Conservation (phyloP, 2,113 vertebrate genomes). For the Alligator mississippiensis region DNA sequence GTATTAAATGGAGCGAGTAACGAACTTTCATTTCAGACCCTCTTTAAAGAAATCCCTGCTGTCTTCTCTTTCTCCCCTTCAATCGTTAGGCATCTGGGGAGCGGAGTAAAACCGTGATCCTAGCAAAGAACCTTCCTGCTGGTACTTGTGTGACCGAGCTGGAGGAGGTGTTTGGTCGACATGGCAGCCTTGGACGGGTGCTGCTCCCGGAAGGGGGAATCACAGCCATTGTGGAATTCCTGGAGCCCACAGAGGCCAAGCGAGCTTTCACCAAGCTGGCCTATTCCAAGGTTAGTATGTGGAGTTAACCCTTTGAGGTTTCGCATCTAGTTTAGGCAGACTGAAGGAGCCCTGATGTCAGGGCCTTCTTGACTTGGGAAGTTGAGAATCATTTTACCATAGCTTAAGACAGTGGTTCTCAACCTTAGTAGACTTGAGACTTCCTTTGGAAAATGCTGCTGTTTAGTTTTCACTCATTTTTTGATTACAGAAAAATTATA, state of each 20-base stretch:
- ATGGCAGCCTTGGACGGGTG: conserved; percentile 90
- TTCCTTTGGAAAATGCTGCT: too few relatives aligned
- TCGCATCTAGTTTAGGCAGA: neutral
- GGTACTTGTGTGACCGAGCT: conserved; percentile 78
- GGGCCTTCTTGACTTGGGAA: too few relatives aligned
- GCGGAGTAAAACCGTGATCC: conserved; percentile 89
- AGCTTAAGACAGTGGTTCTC: too few relatives aligned
- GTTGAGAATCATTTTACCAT: neutral
- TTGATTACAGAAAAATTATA: too few relatives aligned
- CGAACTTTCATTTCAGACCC: neutral
- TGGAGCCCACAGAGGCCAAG: conserved; percentile 92
- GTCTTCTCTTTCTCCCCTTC: too few relatives aligned
- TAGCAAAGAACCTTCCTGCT: conserved; percentile 94
- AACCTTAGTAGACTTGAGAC: too few relatives aligned
- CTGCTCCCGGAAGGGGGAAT: conserved; percentile 91
- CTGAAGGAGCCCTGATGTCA: neutral
- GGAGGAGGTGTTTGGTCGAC: conserved; percentile 82
- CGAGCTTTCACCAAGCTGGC: conserved; percentile 90
- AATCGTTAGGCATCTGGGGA: conserved; percentile 81
- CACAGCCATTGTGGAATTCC: conserved; percentile 92
- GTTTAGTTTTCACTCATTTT: too few relatives aligned
- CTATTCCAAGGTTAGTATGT: conserved; percentile 89
- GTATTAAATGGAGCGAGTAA: neutral
- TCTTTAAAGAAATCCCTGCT: neutral
- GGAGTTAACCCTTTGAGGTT: neutral